Percentiles rank a stretch among this genome's conserved stretches.
Evolutionary conservation across 2,888 invertebrate species (phyloP).

Genomic region (Ptilodon capucinus): DNA sequence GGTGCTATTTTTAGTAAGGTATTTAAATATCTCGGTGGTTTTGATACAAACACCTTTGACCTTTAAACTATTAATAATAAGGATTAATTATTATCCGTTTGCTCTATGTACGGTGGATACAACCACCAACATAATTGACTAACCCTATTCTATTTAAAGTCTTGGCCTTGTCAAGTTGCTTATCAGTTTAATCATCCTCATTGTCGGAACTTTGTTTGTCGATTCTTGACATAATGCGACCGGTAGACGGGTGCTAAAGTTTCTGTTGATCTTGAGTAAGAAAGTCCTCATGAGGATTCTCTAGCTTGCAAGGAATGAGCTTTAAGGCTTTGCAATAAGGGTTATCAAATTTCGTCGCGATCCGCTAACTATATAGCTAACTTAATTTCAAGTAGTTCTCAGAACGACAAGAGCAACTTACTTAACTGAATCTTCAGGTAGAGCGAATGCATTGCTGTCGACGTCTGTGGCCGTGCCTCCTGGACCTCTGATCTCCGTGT

Average conservation of each 20-base stretch:
- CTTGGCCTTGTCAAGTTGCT: not conserved
- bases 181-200: not conserved
- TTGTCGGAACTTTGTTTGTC: not conserved
- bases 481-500: constrained; percentile 78
- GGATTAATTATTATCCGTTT: too few species aligned
- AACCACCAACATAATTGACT: too few species aligned
- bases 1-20: not conserved
- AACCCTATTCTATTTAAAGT: not conserved
- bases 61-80: too few species aligned
- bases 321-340: too few species aligned
- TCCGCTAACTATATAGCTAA: too few species aligned
- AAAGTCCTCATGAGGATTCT: too few species aligned
- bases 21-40: too few species aligned
- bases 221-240: not conserved
- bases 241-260: not conserved
- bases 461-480: constrained; percentile 84
- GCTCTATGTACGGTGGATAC: too few species aligned
- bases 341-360: too few species aligned
- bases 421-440: constrained; percentile 78
- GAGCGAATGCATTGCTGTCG: constrained; percentile 83
- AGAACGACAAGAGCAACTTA: constrained; percentile 51
- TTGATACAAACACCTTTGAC: too few species aligned
- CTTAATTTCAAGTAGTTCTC: not conserved
- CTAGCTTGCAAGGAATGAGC: too few species aligned
- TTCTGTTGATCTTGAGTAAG: not conserved